A percentile compares a stretch with the other conserved stretches of the same genome.
phyloP scores from a whole-genome alignment of 1,140 invertebrate genomes.

The Musca domestica region DNA sequence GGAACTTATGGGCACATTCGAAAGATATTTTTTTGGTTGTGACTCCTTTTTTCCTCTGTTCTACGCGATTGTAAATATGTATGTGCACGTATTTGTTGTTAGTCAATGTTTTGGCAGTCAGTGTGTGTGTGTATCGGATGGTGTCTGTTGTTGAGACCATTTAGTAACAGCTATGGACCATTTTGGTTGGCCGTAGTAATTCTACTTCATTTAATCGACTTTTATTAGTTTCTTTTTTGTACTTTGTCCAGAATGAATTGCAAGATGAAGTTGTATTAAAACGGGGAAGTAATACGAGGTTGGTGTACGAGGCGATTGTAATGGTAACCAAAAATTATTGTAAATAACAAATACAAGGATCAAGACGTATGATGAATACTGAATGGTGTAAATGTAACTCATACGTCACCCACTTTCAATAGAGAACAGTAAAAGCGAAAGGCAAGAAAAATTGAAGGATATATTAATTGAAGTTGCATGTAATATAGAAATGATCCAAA shows the following conservation, averaged over 20 bases:
- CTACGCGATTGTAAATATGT: background rate
- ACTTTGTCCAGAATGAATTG: background rate
- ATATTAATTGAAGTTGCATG: too few relatives aligned
- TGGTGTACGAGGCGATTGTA: background rate
- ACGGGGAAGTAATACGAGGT: background rate
- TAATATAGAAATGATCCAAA: too few relatives aligned
- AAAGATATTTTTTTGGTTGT: too few relatives aligned
- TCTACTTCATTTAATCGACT: slow-evolving; percentile 6
- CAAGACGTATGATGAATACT: too few relatives aligned
- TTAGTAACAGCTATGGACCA: slow-evolving; percentile 1
- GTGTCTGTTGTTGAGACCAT: too few relatives aligned
- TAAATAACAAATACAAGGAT: background rate
- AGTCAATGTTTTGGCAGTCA: background rate
- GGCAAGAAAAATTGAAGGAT: too few relatives aligned
- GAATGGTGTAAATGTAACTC: too few relatives aligned
- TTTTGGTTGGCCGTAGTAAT: background rate
- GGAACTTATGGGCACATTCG: too few relatives aligned
- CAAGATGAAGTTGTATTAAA: background rate
- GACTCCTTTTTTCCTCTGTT: background rate
- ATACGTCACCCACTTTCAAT: too few relatives aligned
- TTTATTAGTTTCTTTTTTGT: background rate
- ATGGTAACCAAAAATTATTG: background rate
- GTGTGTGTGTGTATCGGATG: too few relatives aligned
- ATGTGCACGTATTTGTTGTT: background rate
- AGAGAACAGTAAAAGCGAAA: too few relatives aligned